Conservation (phyloP, 1,140 invertebrate genomes). For the Bombus superbus region DNA sequence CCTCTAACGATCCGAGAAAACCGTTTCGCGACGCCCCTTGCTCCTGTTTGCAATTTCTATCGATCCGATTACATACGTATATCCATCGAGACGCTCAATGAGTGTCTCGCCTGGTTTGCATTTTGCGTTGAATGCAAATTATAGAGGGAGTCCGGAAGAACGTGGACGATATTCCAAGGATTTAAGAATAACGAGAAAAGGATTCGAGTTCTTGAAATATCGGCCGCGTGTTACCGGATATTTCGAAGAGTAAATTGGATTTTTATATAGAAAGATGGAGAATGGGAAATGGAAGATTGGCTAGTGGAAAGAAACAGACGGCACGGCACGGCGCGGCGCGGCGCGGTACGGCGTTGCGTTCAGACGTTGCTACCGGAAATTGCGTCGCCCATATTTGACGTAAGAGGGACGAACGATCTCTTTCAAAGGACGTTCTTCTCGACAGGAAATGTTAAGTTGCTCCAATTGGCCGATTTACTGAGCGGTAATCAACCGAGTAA, state of each 20-base stretch:
- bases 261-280: background rate
- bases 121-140: too few relatives aligned
- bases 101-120: too few relatives aligned
- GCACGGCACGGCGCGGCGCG: too few relatives aligned
- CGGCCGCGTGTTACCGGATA: too few relatives aligned
- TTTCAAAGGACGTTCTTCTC: conserved; percentile 57
- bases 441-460: conserved; percentile 60
- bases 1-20: background rate
- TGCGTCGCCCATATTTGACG: conserved; percentile 31
- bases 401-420: conserved; percentile 45
- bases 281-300: background rate
- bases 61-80: background rate
- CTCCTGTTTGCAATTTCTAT: background rate
- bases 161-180: too few relatives aligned
- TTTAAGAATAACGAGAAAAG: too few relatives aligned
- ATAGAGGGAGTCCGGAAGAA: too few relatives aligned
- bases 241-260: background rate
- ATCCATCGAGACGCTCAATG: too few relatives aligned
- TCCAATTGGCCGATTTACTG: conserved; percentile 54
- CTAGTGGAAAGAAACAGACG: background rate
- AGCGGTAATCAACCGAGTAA: conserved; percentile 2
- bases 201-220: too few relatives aligned
- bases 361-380: conserved; percentile 25
- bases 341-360: background rate
- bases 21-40: background rate